Percentiles rank a stretch among this genome's conserved stretches.
phyloP scores from a whole-genome alignment of 2,797 vertebrate genomes.

The Graptemys geographica region DNA sequence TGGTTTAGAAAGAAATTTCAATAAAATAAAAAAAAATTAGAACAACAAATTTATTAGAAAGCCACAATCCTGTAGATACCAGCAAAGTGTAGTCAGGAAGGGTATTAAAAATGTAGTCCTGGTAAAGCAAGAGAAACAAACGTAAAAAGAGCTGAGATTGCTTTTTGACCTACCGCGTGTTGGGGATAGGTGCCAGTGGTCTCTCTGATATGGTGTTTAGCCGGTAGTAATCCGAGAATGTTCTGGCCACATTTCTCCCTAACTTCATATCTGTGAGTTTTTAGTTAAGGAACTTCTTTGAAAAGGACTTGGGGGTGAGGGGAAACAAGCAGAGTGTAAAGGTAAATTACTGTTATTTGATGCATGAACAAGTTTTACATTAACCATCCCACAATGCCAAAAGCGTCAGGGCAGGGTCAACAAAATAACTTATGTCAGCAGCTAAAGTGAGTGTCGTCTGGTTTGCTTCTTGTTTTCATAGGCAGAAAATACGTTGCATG shows the following conservation, averaged over 20 bases:
- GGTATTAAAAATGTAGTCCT: slow-evolving; percentile 36
- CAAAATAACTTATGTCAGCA: slow-evolving; percentile 13
- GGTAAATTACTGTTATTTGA: slow-evolving; percentile 47
- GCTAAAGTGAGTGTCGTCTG: slow-evolving; percentile 7
- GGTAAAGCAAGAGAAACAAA: slow-evolving; percentile 44
- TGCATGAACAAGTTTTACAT: slow-evolving; percentile 47
- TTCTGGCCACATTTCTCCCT: slow-evolving; percentile 94
- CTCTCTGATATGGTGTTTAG: slow-evolving; percentile 87
- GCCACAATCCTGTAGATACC: slow-evolving; percentile 12
- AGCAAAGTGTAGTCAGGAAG: slow-evolving; percentile 49
- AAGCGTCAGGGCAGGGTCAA: not conserved
- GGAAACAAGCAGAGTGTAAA: not conserved
- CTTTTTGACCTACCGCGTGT: slow-evolving; percentile 76
- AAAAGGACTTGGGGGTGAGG: not conserved
- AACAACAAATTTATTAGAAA: slow-evolving; percentile 41
- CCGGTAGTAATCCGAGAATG: slow-evolving; percentile 97
- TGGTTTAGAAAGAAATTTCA: slow-evolving; percentile 69
- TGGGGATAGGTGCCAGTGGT: slow-evolving; percentile 78
- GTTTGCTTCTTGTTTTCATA: slow-evolving; percentile 46
- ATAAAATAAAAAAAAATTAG: slow-evolving; percentile 66
- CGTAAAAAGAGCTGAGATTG: not conserved
- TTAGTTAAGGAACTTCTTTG: slow-evolving; percentile 82
- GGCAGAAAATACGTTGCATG: not conserved
- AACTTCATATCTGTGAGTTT: slow-evolving; percentile 92
- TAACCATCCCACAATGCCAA: slow-evolving; percentile 27